Evolutionary conservation across 2,113 vertebrate genomes (phyloP).

Genomic region (Chaetops frenatus): DNA sequence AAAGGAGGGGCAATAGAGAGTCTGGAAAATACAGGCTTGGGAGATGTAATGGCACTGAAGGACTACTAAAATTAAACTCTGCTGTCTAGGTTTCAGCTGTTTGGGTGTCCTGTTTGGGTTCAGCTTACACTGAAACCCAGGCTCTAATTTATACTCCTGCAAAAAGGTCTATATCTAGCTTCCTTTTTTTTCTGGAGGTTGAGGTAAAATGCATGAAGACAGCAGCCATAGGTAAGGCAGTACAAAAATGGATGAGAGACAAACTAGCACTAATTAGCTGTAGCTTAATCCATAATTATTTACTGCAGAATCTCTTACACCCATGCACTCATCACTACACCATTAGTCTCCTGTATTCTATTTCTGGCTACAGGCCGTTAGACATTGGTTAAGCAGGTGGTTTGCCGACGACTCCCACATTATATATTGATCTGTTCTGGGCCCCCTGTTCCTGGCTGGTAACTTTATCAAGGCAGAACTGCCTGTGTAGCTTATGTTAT

Average conservation of each 20-base stretch:
- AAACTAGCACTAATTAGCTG: background rate
- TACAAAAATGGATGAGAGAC: background rate
- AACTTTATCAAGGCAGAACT: slow-evolving; percentile 7
- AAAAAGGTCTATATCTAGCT: background rate
- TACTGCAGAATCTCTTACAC: background rate
- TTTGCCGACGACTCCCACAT: background rate
- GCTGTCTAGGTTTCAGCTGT: slow-evolving; percentile 4
- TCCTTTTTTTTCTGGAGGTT: background rate
- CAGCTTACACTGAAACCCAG: slow-evolving; percentile 28
- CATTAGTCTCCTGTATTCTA: slow-evolving; percentile 1
- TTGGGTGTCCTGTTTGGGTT: background rate
- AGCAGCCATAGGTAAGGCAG: background rate
- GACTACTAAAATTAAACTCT: slow-evolving; percentile 41
- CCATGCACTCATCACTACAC: no score
- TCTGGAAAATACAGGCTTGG: background rate
- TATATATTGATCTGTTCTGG: slow-evolving; percentile 17
- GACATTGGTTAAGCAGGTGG: slow-evolving; percentile 25
- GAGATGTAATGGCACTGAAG: background rate
- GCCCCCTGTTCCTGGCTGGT: background rate
- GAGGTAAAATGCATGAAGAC: background rate
- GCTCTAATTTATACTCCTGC: background rate
- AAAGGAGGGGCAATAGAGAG: background rate
- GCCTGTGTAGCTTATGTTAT: background rate
- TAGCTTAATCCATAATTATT: background rate
- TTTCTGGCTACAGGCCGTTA: slow-evolving; percentile 20